These are phyloP conservation scores for Bryconaethiops microstoma DNA, from an alignment of 2,797 vertebrate species.

Conservation along the genomic window DNA sequence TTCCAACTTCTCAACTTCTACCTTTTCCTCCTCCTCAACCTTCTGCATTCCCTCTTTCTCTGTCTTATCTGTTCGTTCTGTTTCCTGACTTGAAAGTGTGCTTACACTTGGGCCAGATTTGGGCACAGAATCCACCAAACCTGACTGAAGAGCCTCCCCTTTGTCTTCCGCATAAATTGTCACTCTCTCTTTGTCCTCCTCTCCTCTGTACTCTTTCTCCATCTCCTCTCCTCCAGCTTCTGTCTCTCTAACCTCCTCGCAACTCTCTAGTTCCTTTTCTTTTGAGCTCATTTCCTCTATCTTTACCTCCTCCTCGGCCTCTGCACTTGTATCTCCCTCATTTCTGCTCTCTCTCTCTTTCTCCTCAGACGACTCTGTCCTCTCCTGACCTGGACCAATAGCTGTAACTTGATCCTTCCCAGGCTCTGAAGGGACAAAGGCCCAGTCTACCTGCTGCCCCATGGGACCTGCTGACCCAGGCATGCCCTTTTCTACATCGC, in stretches of 20 bases:
- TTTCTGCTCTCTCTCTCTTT: conserved; percentile 8
- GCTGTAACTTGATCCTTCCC: conserved; percentile 24
- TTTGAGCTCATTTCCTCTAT: conserved; percentile 19
- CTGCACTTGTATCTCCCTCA: not conserved
- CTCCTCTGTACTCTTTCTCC: not conserved
- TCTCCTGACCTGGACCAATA: conserved; percentile 39
- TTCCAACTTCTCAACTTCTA: conserved; percentile 42
- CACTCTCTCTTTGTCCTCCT: conserved; percentile 1
- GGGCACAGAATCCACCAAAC: conserved; percentile 42
- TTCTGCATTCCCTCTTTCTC: conserved; percentile 14
- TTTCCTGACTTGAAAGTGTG: conserved; percentile 30
- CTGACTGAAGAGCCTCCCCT: conserved; percentile 38
- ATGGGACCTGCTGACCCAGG: conserved; percentile 28
- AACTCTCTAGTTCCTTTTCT: not conserved
- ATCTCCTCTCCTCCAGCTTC: conserved; percentile 8
- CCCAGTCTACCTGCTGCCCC: conserved; percentile 35
- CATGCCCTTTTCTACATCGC: conserved; percentile 12
- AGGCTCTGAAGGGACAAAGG: conserved; percentile 34
- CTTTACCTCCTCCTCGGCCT: conserved; percentile 40
- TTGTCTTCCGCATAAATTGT: conserved; percentile 32
- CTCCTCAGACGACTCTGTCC: conserved; percentile 35
- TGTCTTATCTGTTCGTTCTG: conserved; percentile 22
- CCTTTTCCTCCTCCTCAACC: conserved; percentile 20
- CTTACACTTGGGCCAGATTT: conserved; percentile 26
- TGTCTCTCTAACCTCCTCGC: conserved; percentile 18